Evolutionary conservation across 2,888 invertebrate genomes (phyloP), one percentile per base, ranked within the genome.

Genomic region (Orgyia antiqua): DNA sequence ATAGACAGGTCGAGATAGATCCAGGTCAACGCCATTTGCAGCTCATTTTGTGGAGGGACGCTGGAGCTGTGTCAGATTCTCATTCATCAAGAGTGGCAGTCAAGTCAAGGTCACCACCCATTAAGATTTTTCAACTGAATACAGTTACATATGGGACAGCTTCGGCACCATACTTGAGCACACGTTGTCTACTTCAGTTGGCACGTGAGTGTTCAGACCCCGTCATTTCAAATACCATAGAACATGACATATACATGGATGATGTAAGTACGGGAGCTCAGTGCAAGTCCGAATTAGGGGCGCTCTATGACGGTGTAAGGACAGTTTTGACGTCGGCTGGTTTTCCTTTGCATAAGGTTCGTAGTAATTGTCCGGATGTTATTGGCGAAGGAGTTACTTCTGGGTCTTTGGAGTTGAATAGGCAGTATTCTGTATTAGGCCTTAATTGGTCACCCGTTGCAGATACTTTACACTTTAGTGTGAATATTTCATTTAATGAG

Each of bases 211-310:
- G 40, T 25, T 1, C 18, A 2, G 45, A 54, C 25, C 10, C 9
- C 11, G 4, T 19, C 1, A 33, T 42, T 3, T 28, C 42, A 7
- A 7, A 37, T 0, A 12, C 36, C 6, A 35, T 40, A 8, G 18
- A 36, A 36, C 9, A 24, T 1, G 33, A 40, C 18, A 36, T 48
- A 13, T 52, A 52, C 27, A 13, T 46, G 2, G 51, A 53, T 13
- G 56, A 53, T 29, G 9, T 53, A 0, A 13, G 29, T 2, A 45
- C 49, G 3, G 53, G 50, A 1, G 10, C 40, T 2, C 5, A 31
- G 2, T 21, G 18, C n/a, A 13, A 35, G 15, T 3, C 11, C 5
- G 36, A 32, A 0, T 23, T 46, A 28, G 10, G 7, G 4, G 24
- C 33, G 10, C 39, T 39, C 17, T 17, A 31, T 9, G 13, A 25